Conservation (phyloP, 1,140 invertebrate genomes). For the Drosophila melanica region DNA sequence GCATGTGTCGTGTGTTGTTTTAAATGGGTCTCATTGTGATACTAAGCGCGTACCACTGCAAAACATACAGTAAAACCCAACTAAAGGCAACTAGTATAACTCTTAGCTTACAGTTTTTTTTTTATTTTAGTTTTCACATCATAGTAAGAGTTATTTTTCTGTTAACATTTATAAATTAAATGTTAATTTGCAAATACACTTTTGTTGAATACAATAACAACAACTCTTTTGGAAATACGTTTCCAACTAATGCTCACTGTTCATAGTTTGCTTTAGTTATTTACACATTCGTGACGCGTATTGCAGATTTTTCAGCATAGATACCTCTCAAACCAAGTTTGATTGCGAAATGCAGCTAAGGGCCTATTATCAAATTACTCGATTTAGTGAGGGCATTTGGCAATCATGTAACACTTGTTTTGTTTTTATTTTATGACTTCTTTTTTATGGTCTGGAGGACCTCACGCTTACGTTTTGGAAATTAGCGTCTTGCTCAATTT, state of each 20-base stretch:
- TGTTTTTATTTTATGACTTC: no score
- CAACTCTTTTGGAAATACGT: background rate
- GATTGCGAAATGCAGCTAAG: constrained; percentile 8
- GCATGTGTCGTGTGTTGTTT: constrained; percentile 23
- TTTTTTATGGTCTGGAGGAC: constrained; percentile 10
- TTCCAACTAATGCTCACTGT: constrained; percentile 8
- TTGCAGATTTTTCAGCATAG: constrained; percentile 44
- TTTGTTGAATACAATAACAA: no score
- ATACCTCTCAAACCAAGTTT: constrained; percentile 34
- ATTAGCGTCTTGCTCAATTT: constrained; percentile 40
- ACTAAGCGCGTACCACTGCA: constrained; percentile 52
- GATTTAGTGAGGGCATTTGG: no score
- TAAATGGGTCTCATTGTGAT: constrained; percentile 49
- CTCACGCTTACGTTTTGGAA: constrained; percentile 34
- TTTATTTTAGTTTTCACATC: background rate
- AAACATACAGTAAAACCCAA: constrained; percentile 5
- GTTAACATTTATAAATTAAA: no score
- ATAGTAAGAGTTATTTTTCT: no score
- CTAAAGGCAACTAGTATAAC: background rate
- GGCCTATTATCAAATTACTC: no score
- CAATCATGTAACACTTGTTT: no score
- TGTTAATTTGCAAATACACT: no score
- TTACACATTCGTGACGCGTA: constrained; percentile 24
- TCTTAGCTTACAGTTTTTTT: background rate
- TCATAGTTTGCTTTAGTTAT: background rate